Conservation (phyloP, 2,888 invertebrate genomes). For the Drosophila meridiana region DNA sequence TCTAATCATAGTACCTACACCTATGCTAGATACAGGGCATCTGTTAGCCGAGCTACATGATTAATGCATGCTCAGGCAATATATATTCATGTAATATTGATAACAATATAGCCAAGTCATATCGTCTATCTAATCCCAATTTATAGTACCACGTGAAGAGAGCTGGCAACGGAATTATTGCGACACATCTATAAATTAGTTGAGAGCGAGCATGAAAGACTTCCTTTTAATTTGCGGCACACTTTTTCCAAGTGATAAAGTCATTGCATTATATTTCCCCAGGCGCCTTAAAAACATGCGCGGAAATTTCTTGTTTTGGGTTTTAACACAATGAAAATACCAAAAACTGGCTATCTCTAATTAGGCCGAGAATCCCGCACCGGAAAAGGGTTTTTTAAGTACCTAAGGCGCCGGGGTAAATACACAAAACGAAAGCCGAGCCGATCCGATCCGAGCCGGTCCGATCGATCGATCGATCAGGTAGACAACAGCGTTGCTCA, state of each 20-base stretch:
- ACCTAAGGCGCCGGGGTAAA: slow-evolving; percentile 74
- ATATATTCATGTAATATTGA: slow-evolving; percentile 14
- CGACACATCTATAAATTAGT: neutral
- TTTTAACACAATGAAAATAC: slow-evolving; percentile 81
- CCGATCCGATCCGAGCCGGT: neutral
- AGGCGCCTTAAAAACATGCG: slow-evolving; percentile 41
- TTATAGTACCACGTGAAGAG: neutral
- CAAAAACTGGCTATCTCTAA: slow-evolving; percentile 66
- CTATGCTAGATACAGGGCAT: neutral
- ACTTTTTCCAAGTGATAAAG: slow-evolving; percentile 36
- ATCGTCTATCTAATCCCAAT: slow-evolving; percentile 4
- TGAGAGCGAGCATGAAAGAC: neutral
- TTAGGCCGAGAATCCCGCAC: slow-evolving; percentile 69
- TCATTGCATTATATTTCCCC: slow-evolving; percentile 37
- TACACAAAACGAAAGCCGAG: slow-evolving; percentile 35
- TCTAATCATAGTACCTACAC: neutral
- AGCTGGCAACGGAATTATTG: slow-evolving; percentile 2
- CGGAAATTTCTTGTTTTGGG: slow-evolving; percentile 74
- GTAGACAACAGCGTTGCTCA: slow-evolving; percentile 57
- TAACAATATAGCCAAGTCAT: neutral
- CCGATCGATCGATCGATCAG: slow-evolving; percentile 15
- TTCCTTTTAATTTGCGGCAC: slow-evolving; percentile 22
- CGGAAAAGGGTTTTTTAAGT: slow-evolving; percentile 80
- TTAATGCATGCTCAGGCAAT: neutral
- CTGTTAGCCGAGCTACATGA: neutral